These are phyloP conservation scores for Siphlonurus alternatus DNA, from an alignment of 2,888 invertebrate genomes.

Conservation along the genomic window DNA sequence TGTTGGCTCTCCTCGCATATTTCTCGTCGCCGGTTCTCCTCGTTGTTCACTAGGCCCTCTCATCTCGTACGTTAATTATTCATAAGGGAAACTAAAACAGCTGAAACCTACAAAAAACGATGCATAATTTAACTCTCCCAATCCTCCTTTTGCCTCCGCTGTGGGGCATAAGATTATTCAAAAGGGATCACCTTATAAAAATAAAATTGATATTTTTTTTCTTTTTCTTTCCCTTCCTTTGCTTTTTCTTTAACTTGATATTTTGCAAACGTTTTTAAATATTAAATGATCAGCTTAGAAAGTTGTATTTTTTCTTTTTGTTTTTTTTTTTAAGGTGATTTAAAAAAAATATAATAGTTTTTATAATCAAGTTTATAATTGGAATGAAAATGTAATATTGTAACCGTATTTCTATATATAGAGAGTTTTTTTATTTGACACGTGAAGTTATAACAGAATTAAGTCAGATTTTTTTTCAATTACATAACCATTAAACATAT, in stretches of 20 bases:
- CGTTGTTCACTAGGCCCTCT: neutral
- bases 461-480: too few relatives aligned
- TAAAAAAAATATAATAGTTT: too few relatives aligned
- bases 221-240: neutral
- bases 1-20: neutral
- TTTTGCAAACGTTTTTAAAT: neutral
- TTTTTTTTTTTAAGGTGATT: too few relatives aligned
- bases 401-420: too few relatives aligned
- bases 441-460: too few relatives aligned
- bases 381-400: too few relatives aligned
- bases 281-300: neutral
- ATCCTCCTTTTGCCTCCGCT: neutral
- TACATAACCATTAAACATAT: too few relatives aligned
- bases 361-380: too few relatives aligned
- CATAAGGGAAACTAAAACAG: constrained; percentile 4
- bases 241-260: neutral
- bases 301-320: neutral
- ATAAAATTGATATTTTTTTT: neutral
- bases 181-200: neutral
- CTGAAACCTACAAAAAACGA: constrained; percentile 1
- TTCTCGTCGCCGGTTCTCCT: too few relatives aligned
- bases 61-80: constrained; percentile 3
- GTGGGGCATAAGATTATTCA: constrained; percentile 1
- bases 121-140: neutral
- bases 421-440: too few relatives aligned